Evolutionary conservation across 1,140 invertebrate species (phyloP).

Genomic region (Drosophila obscura): DNA sequence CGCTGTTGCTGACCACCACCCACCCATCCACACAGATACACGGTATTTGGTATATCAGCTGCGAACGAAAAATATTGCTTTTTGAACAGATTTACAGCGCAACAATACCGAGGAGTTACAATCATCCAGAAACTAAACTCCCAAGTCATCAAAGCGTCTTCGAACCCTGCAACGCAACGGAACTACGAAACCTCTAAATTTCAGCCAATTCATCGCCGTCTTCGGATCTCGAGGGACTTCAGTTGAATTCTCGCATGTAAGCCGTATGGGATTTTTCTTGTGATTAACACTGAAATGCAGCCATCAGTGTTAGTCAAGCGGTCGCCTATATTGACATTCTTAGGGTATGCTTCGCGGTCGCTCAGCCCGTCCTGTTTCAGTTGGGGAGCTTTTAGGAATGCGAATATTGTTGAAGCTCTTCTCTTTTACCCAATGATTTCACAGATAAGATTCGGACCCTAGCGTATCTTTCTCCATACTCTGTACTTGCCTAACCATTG

Average conservation of each 20-base stretch:
- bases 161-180: conserved; percentile 4
- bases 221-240: conserved; percentile 11
- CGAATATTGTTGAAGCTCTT: conserved; percentile 13
- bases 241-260: conserved; percentile 45
- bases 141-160: background rate
- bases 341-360: background rate
- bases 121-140: conserved; percentile 8
- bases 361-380: background rate
- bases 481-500: conserved; percentile 5
- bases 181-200: too few relatives aligned
- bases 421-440: conserved; percentile 11
- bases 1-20: conserved; percentile 71
- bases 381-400: background rate
- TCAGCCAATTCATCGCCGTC: conserved; percentile 10
- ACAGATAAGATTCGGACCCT: conserved; percentile 5
- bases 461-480: background rate
- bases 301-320: conserved; percentile 4
- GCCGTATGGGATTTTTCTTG: conserved; percentile 49
- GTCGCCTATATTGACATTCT: too few relatives aligned
- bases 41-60: conserved; percentile 82
- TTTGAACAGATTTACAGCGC: conserved; percentile 78
- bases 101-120: conserved; percentile 1
- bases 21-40: conserved; percentile 72
- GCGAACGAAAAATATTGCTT: conserved; percentile 77
- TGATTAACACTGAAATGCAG: conserved; percentile 62